Base-by-base conservation (phyloP, 2,888 invertebrate genomes). In the Cheilosia vulpina region DNA sequence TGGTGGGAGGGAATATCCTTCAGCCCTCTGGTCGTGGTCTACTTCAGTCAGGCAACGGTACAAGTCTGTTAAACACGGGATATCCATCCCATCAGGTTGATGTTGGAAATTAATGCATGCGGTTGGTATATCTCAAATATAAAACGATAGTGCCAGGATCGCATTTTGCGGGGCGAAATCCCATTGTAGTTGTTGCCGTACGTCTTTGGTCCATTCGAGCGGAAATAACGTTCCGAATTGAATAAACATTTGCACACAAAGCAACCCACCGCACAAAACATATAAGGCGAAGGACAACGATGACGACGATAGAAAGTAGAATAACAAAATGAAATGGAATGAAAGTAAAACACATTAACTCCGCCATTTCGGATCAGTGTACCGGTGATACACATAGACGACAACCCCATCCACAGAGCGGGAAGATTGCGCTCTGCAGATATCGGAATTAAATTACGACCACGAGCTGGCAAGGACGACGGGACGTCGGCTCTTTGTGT, bases 361-460 rank as follows among this genome's bases (percentile, higher is more conserved):
- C 53, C 80, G 58, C 69, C 66, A 84, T 75, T 75, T 75, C 68
- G 53, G 68, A 75, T 79, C 79, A 69, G 62, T 53, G 27, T 50
- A 19, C 24, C 21, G 19, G 47, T 7, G 11, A 13, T 15, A 52
- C 7, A 53, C 21, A 60, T 4, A 50, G 9, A 50, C 73, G 21
- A 57, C 43, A 50, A 24, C 6, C 27, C 27, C 6, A 6, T 27
- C 19, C 38, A 5, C 19, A 17, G 17, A 57, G 41, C 38, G 52
- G 24, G 58, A 60, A 34, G 43, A 72, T 69, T 79, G 69, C 68
- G 69, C 68, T 84, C 47, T 75, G 75, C 80, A 84, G 84, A 71
- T 75, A 84, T 84, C 76, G 75, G 80, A 84, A 84, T 84, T 80
- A 80, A 84, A 84, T 84, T 84, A 84, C 84, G 71, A 71, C 84